Evolutionary conservation across 2,113 vertebrate genomes (phyloP).

Genomic region (Amblyornis subalaris): DNA sequence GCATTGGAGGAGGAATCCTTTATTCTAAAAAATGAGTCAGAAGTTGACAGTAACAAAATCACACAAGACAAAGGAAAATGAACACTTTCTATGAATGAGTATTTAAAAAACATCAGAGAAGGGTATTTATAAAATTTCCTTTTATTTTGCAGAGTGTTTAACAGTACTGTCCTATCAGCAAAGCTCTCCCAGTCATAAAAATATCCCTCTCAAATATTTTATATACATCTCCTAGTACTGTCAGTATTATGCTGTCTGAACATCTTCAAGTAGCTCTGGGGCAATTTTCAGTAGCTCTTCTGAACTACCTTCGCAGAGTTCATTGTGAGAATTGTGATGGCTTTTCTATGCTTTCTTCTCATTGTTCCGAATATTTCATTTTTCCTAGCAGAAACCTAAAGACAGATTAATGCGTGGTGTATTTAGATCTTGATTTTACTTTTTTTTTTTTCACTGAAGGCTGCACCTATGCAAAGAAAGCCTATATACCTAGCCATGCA

Average conservation of each 20-base stretch:
- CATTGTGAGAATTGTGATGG: neutral
- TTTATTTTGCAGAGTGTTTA: neutral
- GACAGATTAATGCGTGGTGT: neutral
- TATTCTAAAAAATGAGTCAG: neutral
- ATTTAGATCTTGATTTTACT: neutral
- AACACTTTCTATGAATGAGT: neutral
- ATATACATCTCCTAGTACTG: neutral
- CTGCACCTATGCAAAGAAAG: fast-evolving
- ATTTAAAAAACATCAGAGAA: neutral
- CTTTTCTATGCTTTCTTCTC: neutral
- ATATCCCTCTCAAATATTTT: neutral
- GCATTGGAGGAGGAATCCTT: neutral
- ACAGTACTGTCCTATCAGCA: neutral
- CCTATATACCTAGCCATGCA: fast-evolving
- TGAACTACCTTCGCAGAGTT: neutral
- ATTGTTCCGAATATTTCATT: neutral
- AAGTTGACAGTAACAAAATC: neutral
- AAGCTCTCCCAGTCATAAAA: neutral
- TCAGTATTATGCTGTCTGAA: neutral
- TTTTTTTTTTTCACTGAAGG: neutral
- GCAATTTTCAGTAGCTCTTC: neutral
- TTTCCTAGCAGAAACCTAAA: neutral
- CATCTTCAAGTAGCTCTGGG: neutral
- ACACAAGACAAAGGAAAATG: neutral
- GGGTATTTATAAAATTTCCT: neutral